Percentiles rank a stretch among this genome's conserved stretches.
Evolutionary conservation across 2,797 vertebrate genomes (phyloP).

Genomic region (Periparus ater): DNA sequence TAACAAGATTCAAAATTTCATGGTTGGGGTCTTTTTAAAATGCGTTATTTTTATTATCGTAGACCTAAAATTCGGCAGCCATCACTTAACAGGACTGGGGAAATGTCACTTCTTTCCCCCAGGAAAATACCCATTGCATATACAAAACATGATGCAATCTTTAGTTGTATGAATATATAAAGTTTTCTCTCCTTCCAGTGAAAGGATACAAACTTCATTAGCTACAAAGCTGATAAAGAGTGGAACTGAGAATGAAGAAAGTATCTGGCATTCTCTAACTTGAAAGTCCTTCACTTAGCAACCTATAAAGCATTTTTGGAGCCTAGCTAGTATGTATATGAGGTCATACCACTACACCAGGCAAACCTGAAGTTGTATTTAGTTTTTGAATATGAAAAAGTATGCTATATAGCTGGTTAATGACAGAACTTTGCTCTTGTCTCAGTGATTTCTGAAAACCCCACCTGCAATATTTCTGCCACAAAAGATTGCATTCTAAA

Average conservation of each 20-base stretch:
- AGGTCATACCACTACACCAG: not conserved
- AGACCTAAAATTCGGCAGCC: not conserved
- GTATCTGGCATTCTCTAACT: conserved; percentile 11
- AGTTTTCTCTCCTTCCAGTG: not conserved
- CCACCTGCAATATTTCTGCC: not conserved
- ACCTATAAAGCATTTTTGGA: not conserved
- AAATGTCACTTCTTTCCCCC: conserved; percentile 1
- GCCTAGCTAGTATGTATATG: not conserved
- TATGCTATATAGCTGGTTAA: not conserved
- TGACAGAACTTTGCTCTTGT: not conserved
- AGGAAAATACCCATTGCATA: not conserved
- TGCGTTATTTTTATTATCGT: not conserved
- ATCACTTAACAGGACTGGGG: not conserved
- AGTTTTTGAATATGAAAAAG: not conserved
- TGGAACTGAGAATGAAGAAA: not conserved
- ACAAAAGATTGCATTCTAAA: not conserved
- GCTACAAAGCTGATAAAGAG: not conserved
- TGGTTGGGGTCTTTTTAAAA: not conserved
- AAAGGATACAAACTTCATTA: not conserved
- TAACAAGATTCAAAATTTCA: not conserved
- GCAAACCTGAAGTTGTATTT: not conserved
- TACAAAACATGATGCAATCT: not conserved
- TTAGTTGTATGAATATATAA: not conserved
- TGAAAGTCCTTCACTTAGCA: conserved; percentile 22
- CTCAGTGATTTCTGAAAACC: not conserved